phyloP scores from a whole-genome alignment of 2,888 invertebrate species.

The Andrena hattorfiana region DNA sequence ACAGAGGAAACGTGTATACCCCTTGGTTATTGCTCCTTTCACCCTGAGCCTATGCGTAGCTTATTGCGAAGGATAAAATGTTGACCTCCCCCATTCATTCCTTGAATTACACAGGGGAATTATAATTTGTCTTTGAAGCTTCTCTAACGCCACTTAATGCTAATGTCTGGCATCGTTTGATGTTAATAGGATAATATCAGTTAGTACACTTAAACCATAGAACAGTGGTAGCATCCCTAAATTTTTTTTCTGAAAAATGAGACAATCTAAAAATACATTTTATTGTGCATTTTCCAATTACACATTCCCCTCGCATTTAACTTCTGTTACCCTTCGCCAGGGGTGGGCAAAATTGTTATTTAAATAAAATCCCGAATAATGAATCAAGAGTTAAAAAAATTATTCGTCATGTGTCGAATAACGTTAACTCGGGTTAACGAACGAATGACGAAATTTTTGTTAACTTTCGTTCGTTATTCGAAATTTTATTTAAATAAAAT shows the following conservation, averaged over 20 bases:
- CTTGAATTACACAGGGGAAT: conserved; percentile 2
- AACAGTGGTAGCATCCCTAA: not conserved
- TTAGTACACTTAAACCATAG: not conserved
- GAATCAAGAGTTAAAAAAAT: too few relatives aligned
- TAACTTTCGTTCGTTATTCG: too few relatives aligned
- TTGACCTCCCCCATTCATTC: not conserved
- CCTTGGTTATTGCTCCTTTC: not conserved
- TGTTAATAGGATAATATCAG: not conserved
- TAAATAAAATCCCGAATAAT: too few relatives aligned
- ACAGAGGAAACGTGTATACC: conserved; percentile 17
- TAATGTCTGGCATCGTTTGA: conserved; percentile 4
- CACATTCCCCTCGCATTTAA: too few relatives aligned
- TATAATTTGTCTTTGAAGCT: conserved; percentile 2
- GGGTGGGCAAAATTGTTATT: too few relatives aligned
- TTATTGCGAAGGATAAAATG: not conserved
- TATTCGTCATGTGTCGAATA: too few relatives aligned
- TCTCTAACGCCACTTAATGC: not conserved
- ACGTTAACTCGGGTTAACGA: too few relatives aligned
- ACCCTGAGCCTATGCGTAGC: not conserved
- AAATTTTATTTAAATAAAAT: too few relatives aligned
- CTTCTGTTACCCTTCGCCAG: too few relatives aligned
- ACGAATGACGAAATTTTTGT: too few relatives aligned
- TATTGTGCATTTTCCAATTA: too few relatives aligned
- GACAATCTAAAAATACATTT: too few relatives aligned
- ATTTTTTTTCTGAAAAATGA: not conserved